These are phyloP conservation scores for Gortyna flavago DNA, from an alignment of 2,888 invertebrate genomes.

Conservation along the genomic window DNA sequence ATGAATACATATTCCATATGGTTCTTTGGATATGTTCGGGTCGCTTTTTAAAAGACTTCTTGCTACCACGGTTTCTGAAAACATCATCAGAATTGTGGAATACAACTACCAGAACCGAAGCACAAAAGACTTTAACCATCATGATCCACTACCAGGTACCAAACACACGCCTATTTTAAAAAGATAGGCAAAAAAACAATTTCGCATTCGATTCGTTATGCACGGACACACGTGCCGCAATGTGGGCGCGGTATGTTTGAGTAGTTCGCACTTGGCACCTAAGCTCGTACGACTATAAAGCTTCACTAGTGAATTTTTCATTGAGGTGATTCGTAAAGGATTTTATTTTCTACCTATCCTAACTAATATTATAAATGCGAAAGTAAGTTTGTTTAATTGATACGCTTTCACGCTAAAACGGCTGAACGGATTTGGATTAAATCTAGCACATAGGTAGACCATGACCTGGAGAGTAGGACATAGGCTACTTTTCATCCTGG, in stretches of 20 bases:
- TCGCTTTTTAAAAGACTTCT: neutral
- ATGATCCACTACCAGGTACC: neutral
- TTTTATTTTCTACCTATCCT: neutral
- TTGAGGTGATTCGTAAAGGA: neutral
- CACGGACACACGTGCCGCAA: conserved; percentile 29
- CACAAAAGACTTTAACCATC: neutral
- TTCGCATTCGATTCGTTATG: conserved; percentile 43
- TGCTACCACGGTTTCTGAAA: neutral
- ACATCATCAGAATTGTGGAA: neutral
- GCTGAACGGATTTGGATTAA: too few species aligned
- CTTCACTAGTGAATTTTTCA: neutral
- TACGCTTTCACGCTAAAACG: too few species aligned
- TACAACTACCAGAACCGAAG: neutral
- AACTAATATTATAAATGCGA: too few species aligned
- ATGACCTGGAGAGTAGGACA: too few species aligned
- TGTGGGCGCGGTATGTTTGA: conserved; percentile 21
- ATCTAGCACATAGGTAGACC: too few species aligned
- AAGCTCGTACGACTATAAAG: conserved; percentile 3
- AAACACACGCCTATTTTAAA: conserved; percentile 19
- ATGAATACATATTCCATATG: neutral
- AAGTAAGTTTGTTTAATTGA: too few species aligned
- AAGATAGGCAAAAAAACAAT: neutral
- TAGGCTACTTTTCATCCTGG: too few species aligned
- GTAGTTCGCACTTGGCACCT: conserved; percentile 13
- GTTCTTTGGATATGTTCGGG: neutral